phyloP scores from a whole-genome alignment of 2,797 vertebrate genomes.

The Pogoniulus pusillus region DNA sequence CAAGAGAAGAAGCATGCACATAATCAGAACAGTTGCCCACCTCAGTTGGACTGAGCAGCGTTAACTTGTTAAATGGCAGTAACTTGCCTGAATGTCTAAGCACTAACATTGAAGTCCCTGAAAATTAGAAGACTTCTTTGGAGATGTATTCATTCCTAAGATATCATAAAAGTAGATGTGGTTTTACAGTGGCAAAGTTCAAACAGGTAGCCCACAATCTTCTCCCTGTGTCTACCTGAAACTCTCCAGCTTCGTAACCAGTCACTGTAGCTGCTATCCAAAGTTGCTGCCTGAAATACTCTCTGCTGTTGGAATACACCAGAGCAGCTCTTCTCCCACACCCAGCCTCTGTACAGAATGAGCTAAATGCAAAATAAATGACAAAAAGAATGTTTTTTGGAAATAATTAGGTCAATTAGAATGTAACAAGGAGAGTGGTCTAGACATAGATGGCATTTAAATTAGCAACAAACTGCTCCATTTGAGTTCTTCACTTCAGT shows the following conservation, averaged over 20 bases:
- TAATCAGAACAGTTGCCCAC: not conserved
- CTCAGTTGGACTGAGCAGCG: not conserved
- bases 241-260: not conserved
- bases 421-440: conserved; percentile 67
- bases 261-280: not conserved
- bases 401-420: conserved; percentile 71
- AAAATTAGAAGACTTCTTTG: not conserved
- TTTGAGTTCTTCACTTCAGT: conserved; percentile 61
- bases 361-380: conserved; percentile 42
- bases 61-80: not conserved
- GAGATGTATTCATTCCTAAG: not conserved
- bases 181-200: not conserved
- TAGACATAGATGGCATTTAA: conserved; percentile 59
- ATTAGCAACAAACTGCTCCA: conserved; percentile 55
- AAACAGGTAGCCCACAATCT: not conserved
- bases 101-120: not conserved
- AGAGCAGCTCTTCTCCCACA: conserved; percentile 39
- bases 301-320: conserved; percentile 21
- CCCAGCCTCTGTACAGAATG: not conserved
- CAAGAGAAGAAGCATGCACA: fast-evolving
- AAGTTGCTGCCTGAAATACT: conserved; percentile 26
- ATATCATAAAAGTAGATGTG: not conserved
- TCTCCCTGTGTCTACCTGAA: not conserved
- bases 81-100: not conserved
- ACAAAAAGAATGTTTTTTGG: conserved; percentile 52